Conservation (phyloP, 2,113 vertebrate genomes). For the Ciconia stormi region DNA sequence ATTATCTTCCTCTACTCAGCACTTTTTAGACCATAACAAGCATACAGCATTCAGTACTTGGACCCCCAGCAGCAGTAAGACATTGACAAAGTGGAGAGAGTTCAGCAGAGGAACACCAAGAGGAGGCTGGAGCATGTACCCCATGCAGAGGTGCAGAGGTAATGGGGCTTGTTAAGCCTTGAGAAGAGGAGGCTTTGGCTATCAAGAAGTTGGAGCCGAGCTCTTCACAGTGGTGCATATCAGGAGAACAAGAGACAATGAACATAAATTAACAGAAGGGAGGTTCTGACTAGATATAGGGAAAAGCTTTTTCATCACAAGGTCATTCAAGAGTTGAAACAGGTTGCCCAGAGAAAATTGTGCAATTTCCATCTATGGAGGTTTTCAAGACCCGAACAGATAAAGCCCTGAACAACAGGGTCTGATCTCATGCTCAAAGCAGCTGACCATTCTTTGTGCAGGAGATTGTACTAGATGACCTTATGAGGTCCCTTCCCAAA, state of each 20-base stretch:
- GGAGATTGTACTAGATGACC: not conserved
- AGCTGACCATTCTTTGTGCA: not conserved
- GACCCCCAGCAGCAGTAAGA: not conserved
- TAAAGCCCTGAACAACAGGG: not conserved
- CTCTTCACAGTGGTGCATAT: not conserved
- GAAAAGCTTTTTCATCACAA: not conserved
- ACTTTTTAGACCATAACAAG: not conserved
- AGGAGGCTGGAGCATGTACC: not conserved
- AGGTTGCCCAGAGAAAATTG: not conserved
- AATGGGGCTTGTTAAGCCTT: not conserved
- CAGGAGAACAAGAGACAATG: not conserved
- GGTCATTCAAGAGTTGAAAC: not conserved
- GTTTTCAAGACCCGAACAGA: not conserved
- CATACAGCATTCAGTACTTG: not conserved
- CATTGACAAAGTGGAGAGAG: not conserved
- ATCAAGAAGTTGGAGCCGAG: not conserved
- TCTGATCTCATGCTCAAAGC: not conserved
- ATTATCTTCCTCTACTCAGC: not conserved
- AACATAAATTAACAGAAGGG: not conserved
- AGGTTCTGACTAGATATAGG: not conserved
- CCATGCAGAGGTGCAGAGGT: not conserved
- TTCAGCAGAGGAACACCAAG: not conserved
- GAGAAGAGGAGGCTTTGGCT: not conserved
- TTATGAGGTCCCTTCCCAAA: not conserved
- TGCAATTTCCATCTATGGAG: not conserved